Conservation (phyloP, 2,888 invertebrate genomes). For the Caenorhabditis sinica region DNA sequence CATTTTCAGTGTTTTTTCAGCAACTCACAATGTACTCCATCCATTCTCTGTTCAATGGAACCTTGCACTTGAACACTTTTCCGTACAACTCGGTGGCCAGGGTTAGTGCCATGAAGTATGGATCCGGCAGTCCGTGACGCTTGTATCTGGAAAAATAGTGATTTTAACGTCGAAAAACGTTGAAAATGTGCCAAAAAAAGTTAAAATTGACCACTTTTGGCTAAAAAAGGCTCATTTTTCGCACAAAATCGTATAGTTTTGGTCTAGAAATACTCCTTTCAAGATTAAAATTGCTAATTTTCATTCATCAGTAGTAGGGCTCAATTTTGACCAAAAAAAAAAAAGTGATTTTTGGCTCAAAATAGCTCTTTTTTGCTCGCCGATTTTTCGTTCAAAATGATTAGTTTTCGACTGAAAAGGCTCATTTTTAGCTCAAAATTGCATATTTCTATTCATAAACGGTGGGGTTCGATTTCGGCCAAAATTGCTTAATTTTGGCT, state of each 20-base stretch:
- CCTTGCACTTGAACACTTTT: constrained; percentile 78
- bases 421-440: background rate
- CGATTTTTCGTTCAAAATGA: background rate
- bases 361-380: background rate
- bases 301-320: too few relatives aligned
- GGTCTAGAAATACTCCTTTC: too few relatives aligned
- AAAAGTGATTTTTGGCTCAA: background rate
- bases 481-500: background rate
- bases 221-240: background rate
- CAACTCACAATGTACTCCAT: constrained; percentile 80
- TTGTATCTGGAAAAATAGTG: constrained; percentile 68
- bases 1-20: background rate
- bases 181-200: too few relatives aligned
- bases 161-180: too few relatives aligned
- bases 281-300: too few relatives aligned
- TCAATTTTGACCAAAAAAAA: too few relatives aligned
- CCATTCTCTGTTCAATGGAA: constrained; percentile 81
- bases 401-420: background rate
- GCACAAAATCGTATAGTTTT: too few relatives aligned
- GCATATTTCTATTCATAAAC: too few relatives aligned
- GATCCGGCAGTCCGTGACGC: constrained; percentile 79
- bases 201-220: background rate
- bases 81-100: constrained; percentile 76
- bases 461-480: background rate
- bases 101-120: constrained; percentile 75